These are phyloP conservation scores for Mobula hypostoma DNA, from an alignment of 2,113 vertebrate species.

Conservation along the genomic window DNA sequence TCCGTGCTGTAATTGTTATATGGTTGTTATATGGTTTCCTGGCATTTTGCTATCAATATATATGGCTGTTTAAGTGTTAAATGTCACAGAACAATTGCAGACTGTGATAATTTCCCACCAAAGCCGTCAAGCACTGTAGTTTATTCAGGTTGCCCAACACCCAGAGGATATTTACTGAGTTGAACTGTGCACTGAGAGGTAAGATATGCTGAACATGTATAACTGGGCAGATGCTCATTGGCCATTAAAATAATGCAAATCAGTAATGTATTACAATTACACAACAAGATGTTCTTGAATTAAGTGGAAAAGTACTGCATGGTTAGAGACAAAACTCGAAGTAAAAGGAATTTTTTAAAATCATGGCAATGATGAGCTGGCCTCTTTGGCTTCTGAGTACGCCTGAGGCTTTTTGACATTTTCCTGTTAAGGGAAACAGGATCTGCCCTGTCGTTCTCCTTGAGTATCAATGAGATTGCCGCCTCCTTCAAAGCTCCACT, in stretches of 20 bases:
- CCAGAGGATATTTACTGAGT: conserved; percentile 2
- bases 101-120: background rate
- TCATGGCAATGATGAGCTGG: too few species aligned
- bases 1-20: too few species aligned
- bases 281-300: background rate
- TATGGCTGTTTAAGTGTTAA: background rate
- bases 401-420: too few species aligned
- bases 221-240: background rate
- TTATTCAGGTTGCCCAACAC: background rate
- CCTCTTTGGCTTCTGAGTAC: too few species aligned
- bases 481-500: too few species aligned
- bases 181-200: background rate
- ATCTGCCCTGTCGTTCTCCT: too few species aligned
- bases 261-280: background rate
- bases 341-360: too few species aligned
- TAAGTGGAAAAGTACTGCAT: background rate
- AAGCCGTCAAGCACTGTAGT: background rate
- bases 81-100: background rate
- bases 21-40: background rate
- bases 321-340: too few species aligned
- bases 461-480: too few species aligned
- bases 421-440: background rate
- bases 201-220: background rate
- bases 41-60: background rate
- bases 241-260: background rate